These are phyloP conservation scores for Vultur gryphus DNA, from an alignment of 2,797 vertebrate genomes.

Conservation along the genomic window DNA sequence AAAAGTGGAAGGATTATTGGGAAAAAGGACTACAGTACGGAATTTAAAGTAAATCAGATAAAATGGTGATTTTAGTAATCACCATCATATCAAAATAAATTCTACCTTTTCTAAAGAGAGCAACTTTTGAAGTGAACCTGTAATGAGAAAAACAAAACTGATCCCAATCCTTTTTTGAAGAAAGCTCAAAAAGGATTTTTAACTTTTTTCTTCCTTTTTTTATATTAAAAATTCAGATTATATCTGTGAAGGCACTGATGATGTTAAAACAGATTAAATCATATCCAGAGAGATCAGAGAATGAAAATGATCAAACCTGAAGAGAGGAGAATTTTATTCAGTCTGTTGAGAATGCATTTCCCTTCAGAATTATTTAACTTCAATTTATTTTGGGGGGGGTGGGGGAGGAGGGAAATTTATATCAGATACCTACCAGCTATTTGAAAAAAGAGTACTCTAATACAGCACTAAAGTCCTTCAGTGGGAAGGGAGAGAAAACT, in stretches of 20 bases:
- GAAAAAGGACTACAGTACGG: not conserved
- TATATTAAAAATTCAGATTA: not conserved
- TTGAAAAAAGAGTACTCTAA: not conserved
- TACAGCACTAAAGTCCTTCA: not conserved
- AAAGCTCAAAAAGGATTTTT: not conserved
- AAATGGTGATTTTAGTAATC: not conserved
- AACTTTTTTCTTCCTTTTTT: not conserved
- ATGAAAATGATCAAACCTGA: not conserved
- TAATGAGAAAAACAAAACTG: not conserved
- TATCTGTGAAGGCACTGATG: not conserved
- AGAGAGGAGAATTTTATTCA: not conserved
- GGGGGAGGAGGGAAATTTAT: not conserved
- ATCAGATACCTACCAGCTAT: not conserved
- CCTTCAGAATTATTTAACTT: not conserved
- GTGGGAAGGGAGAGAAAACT: not conserved
- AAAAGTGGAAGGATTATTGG: not conserved
- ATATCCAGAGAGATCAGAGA: not conserved
- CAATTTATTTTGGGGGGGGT: rapidly evolving
- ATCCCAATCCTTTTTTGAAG: not conserved
- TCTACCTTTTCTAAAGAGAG: not conserved
- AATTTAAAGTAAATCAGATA: not conserved
- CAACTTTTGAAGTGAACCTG: not conserved
- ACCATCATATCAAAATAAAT: not conserved
- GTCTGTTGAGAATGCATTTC: not conserved
- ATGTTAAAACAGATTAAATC: not conserved